Evolutionary conservation across 1,140 invertebrate genomes (phyloP).

Genomic region (Drosophila ambigua): DNA sequence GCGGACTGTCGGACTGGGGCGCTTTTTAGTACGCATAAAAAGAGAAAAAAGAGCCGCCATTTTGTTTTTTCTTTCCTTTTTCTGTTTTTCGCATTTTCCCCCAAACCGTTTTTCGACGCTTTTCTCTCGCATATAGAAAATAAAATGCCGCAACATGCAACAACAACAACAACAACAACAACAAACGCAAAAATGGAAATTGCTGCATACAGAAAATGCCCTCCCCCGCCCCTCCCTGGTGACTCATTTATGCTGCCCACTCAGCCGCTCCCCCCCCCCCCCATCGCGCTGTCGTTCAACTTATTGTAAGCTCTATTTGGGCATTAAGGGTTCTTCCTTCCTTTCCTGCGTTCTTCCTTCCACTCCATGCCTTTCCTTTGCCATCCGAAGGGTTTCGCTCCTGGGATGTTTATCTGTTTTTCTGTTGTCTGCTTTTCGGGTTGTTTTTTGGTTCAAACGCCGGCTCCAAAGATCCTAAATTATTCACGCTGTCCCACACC

Average conservation of each 20-base stretch:
- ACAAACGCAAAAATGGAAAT: constrained; percentile 42
- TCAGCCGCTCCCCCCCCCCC: neutral
- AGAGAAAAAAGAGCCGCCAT: constrained; percentile 76
- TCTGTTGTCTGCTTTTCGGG: constrained; percentile 5
- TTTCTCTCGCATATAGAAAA: constrained; percentile 76
- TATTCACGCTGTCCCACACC: constrained; percentile 60
- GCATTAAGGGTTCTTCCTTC: constrained; percentile 69
- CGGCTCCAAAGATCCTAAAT: constrained; percentile 73
- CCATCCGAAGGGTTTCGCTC: constrained; percentile 31
- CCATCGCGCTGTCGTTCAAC: constrained; percentile 23
- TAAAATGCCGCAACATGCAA: constrained; percentile 78
- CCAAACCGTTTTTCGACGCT: constrained; percentile 60
- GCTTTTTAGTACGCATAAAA: constrained; percentile 82
- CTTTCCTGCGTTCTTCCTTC: constrained; percentile 35
- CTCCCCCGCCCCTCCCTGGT: neutral
- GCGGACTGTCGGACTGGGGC: constrained; percentile 45
- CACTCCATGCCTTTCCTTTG: no score
- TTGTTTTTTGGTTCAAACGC: constrained; percentile 57
- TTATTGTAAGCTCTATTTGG: constrained; percentile 74
- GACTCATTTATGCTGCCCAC: constrained; percentile 53
- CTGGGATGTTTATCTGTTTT: constrained; percentile 44
- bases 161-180: constrained; percentile 41
- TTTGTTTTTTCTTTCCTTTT: constrained; percentile 80
- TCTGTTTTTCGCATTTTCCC: constrained; percentile 16
- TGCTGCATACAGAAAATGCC: constrained; percentile 68